A percentile compares a stretch with the other conserved stretches of the same genome.
phyloP scores from a whole-genome alignment of 2,797 vertebrate species.

The Natrix natrix region DNA sequence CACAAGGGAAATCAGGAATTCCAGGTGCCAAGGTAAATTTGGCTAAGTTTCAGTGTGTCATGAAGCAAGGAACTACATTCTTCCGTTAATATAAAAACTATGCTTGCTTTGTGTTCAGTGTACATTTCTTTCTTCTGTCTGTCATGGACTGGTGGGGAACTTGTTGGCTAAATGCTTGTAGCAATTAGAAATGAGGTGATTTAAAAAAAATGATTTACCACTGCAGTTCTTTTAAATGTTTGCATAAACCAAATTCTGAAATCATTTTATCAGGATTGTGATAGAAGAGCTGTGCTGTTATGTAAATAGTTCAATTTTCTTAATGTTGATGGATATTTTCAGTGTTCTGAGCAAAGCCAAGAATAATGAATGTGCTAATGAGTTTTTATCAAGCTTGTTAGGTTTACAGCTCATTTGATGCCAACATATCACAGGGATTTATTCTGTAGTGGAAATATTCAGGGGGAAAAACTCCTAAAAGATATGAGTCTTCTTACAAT shows the following conservation, averaged over 20 bases:
- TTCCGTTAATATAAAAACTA: neutral
- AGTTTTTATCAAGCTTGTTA: neutral
- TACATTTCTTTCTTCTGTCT: neutral
- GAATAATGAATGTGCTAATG: neutral
- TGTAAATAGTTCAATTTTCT: neutral
- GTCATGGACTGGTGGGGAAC: neutral
- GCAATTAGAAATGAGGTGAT: neutral
- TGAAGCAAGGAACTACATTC: neutral
- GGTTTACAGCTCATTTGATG: neutral
- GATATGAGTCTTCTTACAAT: neutral
- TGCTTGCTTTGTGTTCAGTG: neutral
- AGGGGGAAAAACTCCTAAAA: neutral
- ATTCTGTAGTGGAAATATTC: neutral
- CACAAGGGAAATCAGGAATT: constrained; percentile 77
- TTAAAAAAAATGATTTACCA: neutral
- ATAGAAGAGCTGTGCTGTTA: neutral
- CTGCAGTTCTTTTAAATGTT: neutral
- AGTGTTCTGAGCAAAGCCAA: neutral
- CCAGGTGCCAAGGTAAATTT: constrained; percentile 81
- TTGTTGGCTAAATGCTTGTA: neutral
- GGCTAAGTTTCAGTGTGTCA: constrained; percentile 20
- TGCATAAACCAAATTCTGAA: neutral
- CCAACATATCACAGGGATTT: neutral
- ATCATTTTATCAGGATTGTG: neutral
- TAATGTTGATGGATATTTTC: constrained; percentile 7